Conservation (phyloP, 2,888 invertebrate species). For the Anthophora plumipes region DNA sequence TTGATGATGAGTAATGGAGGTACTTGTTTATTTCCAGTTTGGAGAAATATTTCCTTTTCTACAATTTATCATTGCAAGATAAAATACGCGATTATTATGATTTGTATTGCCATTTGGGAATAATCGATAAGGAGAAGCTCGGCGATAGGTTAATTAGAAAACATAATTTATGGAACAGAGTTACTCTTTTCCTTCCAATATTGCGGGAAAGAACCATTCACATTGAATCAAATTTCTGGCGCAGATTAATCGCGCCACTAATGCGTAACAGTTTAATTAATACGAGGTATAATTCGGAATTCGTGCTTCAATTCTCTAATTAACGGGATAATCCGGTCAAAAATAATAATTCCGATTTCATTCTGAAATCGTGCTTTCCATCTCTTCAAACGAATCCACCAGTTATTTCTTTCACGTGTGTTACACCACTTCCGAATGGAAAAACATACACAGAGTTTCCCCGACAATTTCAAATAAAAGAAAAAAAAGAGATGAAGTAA, state of each 20-base stretch:
- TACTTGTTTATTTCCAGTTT: neutral
- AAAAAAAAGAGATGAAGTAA: no score
- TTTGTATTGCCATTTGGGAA: no score
- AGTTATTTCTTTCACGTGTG: neutral
- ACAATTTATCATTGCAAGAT: neutral
- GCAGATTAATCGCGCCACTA: neutral
- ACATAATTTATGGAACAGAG: neutral
- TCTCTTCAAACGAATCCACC: neutral
- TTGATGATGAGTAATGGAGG: neutral
- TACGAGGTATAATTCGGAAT: neutral
- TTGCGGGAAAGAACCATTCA: neutral
- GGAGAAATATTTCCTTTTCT: neutral
- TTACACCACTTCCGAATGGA: neutral
- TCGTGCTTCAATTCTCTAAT: neutral
- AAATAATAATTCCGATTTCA: neutral
- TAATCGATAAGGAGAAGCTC: no score
- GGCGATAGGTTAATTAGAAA: neutral
- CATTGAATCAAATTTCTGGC: neutral
- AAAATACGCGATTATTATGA: neutral
- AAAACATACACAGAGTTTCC: neutral
- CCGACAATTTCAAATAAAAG: no score
- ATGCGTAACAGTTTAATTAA: constrained; percentile 16
- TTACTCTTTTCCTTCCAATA: neutral
- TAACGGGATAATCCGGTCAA: neutral
- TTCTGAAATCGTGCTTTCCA: neutral